These are phyloP conservation scores for Hylyphantes graminicola DNA, from an alignment of 1,140 invertebrate species.

Conservation along the genomic window DNA sequence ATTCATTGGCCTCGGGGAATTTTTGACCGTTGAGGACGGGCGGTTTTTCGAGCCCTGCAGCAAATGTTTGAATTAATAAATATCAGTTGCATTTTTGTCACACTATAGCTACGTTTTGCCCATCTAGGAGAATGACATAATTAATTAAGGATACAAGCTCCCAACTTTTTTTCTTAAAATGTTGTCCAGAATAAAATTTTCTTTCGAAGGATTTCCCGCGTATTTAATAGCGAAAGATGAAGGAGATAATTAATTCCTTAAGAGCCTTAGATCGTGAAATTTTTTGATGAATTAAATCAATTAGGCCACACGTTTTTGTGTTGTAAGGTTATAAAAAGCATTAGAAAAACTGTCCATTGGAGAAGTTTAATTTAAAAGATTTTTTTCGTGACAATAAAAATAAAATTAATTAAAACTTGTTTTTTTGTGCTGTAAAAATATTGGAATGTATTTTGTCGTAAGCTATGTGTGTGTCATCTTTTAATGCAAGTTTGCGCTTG, in stretches of 20 bases:
- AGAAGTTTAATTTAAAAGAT: no score
- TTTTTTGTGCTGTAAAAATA: no score
- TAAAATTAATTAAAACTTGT: no score
- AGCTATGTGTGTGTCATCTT: no score
- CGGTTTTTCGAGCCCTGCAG: no score
- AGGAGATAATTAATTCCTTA: conserved; percentile 55
- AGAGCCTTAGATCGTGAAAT: conserved; percentile 33
- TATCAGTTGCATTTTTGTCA: no score
- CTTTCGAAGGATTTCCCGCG: conserved; percentile 1
- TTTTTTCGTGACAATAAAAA: no score
- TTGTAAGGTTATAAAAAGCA: conserved; percentile 27
- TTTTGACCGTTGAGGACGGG: no score
- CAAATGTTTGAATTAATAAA: no score
- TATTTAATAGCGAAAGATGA: conserved; percentile 37
- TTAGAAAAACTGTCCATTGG: neutral
- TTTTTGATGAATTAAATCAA: conserved; percentile 57
- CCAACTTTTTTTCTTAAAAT: neutral
- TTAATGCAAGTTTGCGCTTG: no score
- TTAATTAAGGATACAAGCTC: conserved; percentile 35
- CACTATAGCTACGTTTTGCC: neutral
- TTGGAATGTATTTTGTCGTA: no score
- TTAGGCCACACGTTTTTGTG: conserved; percentile 26
- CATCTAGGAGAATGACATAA: conserved; percentile 17
- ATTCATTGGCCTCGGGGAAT: no score
- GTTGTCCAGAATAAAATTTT: conserved; percentile 17